phyloP scores from a whole-genome alignment of 2,113 vertebrate species.

The Rutilus rutilus region DNA sequence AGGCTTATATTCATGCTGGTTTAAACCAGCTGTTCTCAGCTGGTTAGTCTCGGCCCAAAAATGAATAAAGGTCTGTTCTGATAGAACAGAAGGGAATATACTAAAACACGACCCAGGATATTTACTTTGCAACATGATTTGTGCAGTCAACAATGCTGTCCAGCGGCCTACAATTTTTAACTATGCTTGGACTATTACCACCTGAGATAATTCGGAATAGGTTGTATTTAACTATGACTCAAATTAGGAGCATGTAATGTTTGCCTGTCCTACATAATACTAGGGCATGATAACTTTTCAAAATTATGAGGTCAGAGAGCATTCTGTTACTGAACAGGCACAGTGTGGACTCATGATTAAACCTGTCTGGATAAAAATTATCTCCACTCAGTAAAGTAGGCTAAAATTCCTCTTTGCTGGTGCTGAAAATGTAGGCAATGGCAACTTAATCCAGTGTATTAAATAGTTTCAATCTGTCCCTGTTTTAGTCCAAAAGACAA shows the following conservation, averaged over 20 bases:
- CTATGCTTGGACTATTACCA: background rate
- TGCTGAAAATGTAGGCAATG: background rate
- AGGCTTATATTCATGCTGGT: background rate
- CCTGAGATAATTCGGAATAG: background rate
- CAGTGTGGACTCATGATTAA: conserved; percentile 5
- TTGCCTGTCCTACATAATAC: conserved; percentile 22
- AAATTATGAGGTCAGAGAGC: conserved; percentile 16
- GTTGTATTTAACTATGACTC: background rate
- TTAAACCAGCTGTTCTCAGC: background rate
- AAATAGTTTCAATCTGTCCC: background rate
- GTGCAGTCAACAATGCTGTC: background rate
- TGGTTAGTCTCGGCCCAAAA: background rate
- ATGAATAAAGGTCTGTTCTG: background rate
- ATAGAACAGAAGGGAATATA: background rate
- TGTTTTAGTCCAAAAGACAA: background rate
- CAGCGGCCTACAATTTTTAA: background rate
- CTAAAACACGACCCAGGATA: background rate
- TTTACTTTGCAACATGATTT: background rate
- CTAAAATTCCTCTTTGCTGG: background rate
- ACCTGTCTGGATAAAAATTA: conserved; percentile 3
- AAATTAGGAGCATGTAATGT: background rate
- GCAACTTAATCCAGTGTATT: background rate
- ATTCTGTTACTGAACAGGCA: conserved; percentile 3
- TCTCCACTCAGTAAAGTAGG: background rate
- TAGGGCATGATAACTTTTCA: conserved; percentile 23